Base-by-base conservation (phyloP, 30 jellyfish, hydroid and myxozoan genomes). In the Aurelia sp. region DNA sequence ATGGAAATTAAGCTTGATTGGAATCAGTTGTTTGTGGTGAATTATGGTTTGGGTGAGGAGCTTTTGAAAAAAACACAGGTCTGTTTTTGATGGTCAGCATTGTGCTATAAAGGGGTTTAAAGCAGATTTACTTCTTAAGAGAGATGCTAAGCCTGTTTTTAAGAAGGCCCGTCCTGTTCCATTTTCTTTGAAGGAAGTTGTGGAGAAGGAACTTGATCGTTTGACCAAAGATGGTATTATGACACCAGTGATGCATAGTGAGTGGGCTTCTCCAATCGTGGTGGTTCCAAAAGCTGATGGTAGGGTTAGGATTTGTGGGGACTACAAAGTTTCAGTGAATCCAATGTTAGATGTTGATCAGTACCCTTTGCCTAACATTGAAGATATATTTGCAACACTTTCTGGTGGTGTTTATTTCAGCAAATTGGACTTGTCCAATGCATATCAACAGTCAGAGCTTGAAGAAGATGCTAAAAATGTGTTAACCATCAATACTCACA, bases 201-300 rank as follows among this genome's bases (percentile, higher is more conserved):
- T 82, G 67, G 78, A 69, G 47, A 72, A 70, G 81, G 91, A 24
- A 72, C 58, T 33, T 62, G 72, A 30, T 63, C 81, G 73, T 22
- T 41, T 59, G 59, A 76, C 51, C 67, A 48, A 72, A 27, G 73
- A 71, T 57, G 94, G 85, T 62, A 73, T 84, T 5, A 19, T 59
- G 81, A 44, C 51, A 27, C 86, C 86, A 44, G 90, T 69, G 58
- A 22, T 12, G 69, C 64, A 8, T 75, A 72, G 82, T 63, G 89
- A 71, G 53, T 84, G 83, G 91, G 94, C 82, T 44, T 57, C 89
- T 57, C 91, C 94, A 5, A 60, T 72, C 0, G 94, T 64, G 15
- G 75, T 33, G 31, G 91, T 84, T 71, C 67, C 13, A 27, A 72
- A 27, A 27, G 2, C 33, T 27, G 33, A 27, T 27, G 2, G 33